These are phyloP conservation scores for Idaea straminata DNA, from an alignment of 2,888 invertebrate genomes.

Conservation along the genomic window DNA sequence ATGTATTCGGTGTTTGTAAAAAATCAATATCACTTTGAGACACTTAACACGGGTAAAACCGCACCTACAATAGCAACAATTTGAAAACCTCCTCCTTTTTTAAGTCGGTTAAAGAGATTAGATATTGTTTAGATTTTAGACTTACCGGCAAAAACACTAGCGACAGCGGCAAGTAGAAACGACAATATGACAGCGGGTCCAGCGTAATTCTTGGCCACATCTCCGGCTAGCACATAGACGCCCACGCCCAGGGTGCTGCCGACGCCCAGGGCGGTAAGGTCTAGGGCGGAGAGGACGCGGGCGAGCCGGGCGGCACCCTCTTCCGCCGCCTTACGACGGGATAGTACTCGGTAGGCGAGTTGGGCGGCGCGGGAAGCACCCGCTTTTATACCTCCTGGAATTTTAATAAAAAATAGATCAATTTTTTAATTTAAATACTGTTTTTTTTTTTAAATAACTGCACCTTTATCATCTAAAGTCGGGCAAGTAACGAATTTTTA, in stretches of 20 bases:
- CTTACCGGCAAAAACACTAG: conserved; percentile 94
- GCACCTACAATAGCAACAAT: too few species aligned
- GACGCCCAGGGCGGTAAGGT: conserved; percentile 92
- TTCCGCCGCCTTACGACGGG: conserved; percentile 70
- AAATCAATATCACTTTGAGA: too few species aligned
- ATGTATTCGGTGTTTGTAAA: too few species aligned
- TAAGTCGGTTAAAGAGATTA: too few species aligned
- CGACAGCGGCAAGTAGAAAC: conserved; percentile 94
- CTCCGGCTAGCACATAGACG: conserved; percentile 95
- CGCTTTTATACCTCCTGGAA: conserved; percentile 64
- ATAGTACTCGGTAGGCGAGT: conserved; percentile 60
- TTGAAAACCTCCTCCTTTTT: too few species aligned
- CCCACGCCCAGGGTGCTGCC: conserved; percentile 95
- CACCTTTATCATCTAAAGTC: too few species aligned
- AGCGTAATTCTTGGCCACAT: conserved; percentile 91
- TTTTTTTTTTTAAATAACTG: too few species aligned
- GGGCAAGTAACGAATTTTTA: too few species aligned
- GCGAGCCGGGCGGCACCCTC: conserved; percentile 79
- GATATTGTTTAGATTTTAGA: conserved; percentile 9
- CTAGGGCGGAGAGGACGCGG: conserved; percentile 88
- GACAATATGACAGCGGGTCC: conserved; percentile 96
- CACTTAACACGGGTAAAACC: too few species aligned
- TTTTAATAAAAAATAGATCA: too few species aligned
- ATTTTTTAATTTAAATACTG: too few species aligned
- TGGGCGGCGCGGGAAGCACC: conserved; percentile 55